Percentiles rank a stretch among this genome's conserved stretches.
Conservation (phyloP, 2,113 vertebrate species). For the Anhinga rufa region DNA sequence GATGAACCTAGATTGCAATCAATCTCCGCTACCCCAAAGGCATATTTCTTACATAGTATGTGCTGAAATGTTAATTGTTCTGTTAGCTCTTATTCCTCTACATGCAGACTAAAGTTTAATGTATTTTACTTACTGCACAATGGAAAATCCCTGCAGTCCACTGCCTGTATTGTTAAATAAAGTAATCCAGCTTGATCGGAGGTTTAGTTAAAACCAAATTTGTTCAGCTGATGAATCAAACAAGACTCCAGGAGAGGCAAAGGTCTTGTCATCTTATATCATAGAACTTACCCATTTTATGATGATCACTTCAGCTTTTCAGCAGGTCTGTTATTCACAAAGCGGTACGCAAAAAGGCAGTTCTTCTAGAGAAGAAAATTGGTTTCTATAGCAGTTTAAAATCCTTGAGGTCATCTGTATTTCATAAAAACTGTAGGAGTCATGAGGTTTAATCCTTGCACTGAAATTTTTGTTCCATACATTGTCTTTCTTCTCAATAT, state of each 20-base stretch:
- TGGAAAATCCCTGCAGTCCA: background rate
- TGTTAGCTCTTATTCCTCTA: background rate
- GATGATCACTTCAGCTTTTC: conserved; percentile 11
- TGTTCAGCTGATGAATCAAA: conserved; percentile 24
- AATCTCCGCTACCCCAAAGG: background rate
- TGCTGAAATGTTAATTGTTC: conserved; percentile 36
- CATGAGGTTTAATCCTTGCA: background rate
- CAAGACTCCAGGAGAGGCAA: background rate
- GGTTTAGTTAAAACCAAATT: conserved; percentile 26
- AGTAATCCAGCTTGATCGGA: conserved; percentile 16
- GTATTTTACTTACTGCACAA: background rate
- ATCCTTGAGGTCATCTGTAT: conserved; percentile 30
- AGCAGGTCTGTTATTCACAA: conserved; percentile 13
- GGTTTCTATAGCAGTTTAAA: background rate
- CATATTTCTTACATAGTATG: background rate
- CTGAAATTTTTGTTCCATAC: background rate
- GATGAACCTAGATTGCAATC: background rate
- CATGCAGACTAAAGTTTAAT: background rate
- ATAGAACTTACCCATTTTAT: background rate
- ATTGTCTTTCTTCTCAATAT: background rate
- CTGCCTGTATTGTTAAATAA: conserved; percentile 8
- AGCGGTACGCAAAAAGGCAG: background rate
- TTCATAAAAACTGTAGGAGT: background rate
- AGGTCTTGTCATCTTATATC: background rate
- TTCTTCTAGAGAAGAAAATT: conserved; percentile 5